Base-by-base conservation (phyloP, 2,113 vertebrate species). In the Corvus cornix region DNA sequence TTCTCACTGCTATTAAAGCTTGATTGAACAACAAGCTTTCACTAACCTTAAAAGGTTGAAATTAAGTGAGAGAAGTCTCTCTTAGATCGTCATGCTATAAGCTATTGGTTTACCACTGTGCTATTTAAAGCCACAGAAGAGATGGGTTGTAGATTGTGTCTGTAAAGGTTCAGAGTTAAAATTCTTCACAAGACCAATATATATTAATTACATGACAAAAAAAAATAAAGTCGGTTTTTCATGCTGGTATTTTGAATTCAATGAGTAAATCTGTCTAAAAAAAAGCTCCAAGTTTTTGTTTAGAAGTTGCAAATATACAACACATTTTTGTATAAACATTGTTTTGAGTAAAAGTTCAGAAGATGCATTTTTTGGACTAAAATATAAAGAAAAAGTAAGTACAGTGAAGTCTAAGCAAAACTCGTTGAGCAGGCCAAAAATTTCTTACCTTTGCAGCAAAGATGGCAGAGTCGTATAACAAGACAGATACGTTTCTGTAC, bases 71-170 rank as follows among this genome's bases (percentile, higher is more conserved):
- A 59, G 30, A 44, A 72, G 16, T 56, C 33, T 81, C 58, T 88
- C 44, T 70, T 33, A 49, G 46, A n/a, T 11, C 0, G 0, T 46
- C 31, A 28, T 43, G 23, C 31, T 6, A 1, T 31, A 64, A 66
- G 9, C 2, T 89, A 20, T 37, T 83, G 10, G 3, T 53, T 75
- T 64, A 41, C 4, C 28, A 23, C 37, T 68, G 7, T 64, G 33
- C 3, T 59, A 2, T 51, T 60, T 56, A 30, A 70, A 88, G 14
- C 3, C 7, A 8, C 0, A 4, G 10, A n/a, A 24, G 13, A 77
- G 24, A 35, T 23, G 22, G 41, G 15, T 30, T 85, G 10, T 62
- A 83, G 24, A 9, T 16, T 51, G 46, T 56, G 16, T 21, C 28
- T 70, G 46, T 58, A 41, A 74, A 66, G 10, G 5, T 48, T 74